Evolutionary conservation across 2,888 invertebrate genomes (phyloP), one percentile per base, ranked within the genome.

Genomic region (Drosophila percnosoma): DNA sequence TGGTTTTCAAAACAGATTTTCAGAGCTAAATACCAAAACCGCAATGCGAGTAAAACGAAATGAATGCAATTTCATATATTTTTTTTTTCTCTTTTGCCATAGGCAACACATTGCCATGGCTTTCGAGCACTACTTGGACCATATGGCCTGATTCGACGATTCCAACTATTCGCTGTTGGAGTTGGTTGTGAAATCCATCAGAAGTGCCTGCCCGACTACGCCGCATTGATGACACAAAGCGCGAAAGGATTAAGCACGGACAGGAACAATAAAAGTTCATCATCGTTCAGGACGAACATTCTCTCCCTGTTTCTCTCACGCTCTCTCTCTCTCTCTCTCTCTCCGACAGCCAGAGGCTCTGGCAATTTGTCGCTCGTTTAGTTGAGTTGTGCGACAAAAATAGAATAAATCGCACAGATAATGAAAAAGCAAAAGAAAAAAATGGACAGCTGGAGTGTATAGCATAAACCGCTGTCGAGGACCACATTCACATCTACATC

Each of bases 291-390:
- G 59, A 54, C 45, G 53, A 62, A 34, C 24, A 24, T 8, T 15
- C 24, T 24, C 24, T 24, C 2, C 21, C 45, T 13, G 21, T 21
- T 2, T 24, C 24, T 45, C 13, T 10, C 4, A 4, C 40, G 0
- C 15, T 10, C 10, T 3, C 36, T 18, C 6, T 36, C 36, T 1
- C 34, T 15, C 38, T 8, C 7, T 5, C 6, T 29, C 36, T 27
- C 54, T n/a, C n/a, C n/a, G 3, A 42, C 59, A 58, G 52, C 74
- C 54, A 71, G 52, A 69, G 61, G 69, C 71, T 59, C 66, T 57
- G 85, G 89, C 88, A 90, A 90, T 88, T 88, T 88, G 90, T 89
- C 88, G 88, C 85, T 90, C 90, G 88, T 88, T 88, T 88, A 89
- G 90, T 80, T 82, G 89, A 86, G 87, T 87, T 87, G 89, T 87